A percentile compares a stretch with the other conserved stretches of the same genome.
Conservation (phyloP, 1,140 invertebrate species). For the Apocrypta bakeri region DNA sequence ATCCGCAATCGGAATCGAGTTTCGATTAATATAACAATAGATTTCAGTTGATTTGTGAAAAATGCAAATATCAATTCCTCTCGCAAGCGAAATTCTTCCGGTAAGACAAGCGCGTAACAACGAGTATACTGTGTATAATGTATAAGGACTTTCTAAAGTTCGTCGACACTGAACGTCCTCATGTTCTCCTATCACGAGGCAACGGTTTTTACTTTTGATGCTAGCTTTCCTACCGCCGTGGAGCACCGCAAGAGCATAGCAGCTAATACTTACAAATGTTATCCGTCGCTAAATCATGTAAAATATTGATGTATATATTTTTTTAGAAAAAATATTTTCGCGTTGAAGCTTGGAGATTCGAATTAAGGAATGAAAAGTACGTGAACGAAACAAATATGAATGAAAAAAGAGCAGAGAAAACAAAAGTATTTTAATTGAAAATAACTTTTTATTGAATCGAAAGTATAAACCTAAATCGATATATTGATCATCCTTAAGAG, state of each 20-base stretch:
- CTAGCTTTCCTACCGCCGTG: conserved; percentile 15
- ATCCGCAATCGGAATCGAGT: too few species aligned
- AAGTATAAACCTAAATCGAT: conserved; percentile 67
- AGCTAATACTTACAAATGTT: background rate
- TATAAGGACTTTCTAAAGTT: conserved; percentile 37
- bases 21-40: too few species aligned
- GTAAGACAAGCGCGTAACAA: background rate
- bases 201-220: conserved; percentile 45
- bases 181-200: conserved; percentile 35
- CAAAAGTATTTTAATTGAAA: conserved; percentile 63
- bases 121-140: background rate
- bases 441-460: conserved; percentile 70
- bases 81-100: background rate
- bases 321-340: too few species aligned
- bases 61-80: background rate
- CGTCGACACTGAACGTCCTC: conserved; percentile 22
- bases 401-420: conserved; percentile 32
- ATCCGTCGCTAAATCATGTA: too few species aligned
- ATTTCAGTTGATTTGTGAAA: too few species aligned
- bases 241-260: background rate
- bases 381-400: background rate
- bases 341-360: too few species aligned
- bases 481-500: conserved; percentile 61
- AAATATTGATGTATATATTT: too few species aligned
- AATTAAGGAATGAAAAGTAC: too few species aligned